These are phyloP conservation scores for Callaeas wilsoni DNA, from an alignment of 2,113 vertebrate genomes.

Conservation along the genomic window DNA sequence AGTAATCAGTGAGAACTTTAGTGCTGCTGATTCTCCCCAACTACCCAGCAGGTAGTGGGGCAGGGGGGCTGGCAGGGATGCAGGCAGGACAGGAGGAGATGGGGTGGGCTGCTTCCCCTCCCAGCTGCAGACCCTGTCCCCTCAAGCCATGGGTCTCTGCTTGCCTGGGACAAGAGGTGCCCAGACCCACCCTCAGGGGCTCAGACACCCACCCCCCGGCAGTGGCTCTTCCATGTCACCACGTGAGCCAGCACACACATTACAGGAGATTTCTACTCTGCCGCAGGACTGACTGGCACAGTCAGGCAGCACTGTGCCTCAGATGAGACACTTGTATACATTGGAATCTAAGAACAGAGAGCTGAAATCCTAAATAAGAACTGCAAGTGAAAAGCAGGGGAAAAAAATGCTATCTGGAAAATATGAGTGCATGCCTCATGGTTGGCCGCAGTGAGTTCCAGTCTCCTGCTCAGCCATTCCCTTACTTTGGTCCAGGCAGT, in stretches of 20 bases:
- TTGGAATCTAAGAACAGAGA: not conserved
- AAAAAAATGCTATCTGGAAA: not conserved
- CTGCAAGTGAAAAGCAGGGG: not conserved
- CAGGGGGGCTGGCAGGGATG: not conserved
- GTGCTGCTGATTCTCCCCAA: not conserved
- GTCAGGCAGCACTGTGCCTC: not conserved
- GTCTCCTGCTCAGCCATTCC: not conserved
- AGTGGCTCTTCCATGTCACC: not conserved
- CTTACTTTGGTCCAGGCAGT: not conserved
- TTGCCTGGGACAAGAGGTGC: not conserved
- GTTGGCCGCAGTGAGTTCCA: not conserved
- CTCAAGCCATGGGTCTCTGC: not conserved
- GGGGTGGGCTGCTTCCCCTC: not conserved
- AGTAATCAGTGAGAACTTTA: not conserved
- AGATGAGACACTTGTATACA: not conserved
- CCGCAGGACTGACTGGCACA: not conserved
- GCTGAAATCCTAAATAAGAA: not conserved
- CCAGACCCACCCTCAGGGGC: not conserved
- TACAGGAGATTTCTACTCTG: not conserved
- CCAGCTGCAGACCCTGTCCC: fast-evolving
- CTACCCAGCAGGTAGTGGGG: not conserved
- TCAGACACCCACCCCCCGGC: fast-evolving
- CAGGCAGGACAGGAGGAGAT: not conserved
- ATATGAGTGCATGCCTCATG: not conserved
- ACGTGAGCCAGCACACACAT: fast-evolving